Base-by-base conservation (phyloP, 2,888 invertebrate genomes). In the Cerastoderma edule region DNA sequence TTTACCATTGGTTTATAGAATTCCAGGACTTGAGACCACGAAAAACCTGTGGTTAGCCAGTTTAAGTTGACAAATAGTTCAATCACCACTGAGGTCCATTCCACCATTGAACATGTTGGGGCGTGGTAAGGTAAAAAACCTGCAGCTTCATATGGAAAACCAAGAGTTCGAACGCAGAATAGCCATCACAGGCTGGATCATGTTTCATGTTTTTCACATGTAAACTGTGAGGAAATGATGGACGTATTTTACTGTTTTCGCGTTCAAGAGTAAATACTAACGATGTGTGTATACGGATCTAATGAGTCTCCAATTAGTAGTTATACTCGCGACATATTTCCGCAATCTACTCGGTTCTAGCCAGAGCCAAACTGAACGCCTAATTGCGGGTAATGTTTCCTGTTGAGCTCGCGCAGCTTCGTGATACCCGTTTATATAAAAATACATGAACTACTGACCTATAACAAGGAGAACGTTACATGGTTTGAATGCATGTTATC, bases 271-370 rank as follows among this genome's bases (percentile, higher is more conserved):
- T 8, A 16, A 39, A 39, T 39, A 16, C 39, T 16, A 16, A 16
- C 39, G 16, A 16, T 39, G 8, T 39, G 39, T 39, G 39, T 39
- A 39, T 13, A 39, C 5, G 50, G 24, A 50, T 5, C 50, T 50
- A n/a, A 50, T 50, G 50, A 50, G 50, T 50, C 50, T 50, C 50
- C 50, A 50, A 24, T 50, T n/a, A 19, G 50, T 50, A 27, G 50
- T 27, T 24, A 50, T 24, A n/a, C 22, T 50, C 50, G 16, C n/a
- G 10, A 22, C 24, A 50, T 27, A 50, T 10, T 50, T 50, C 50
- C 50, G 50, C 50, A 50, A n/a, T 50, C 50, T 50, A 50, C 24
- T 50, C 50, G 50, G 39, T 39, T 39, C 39, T 39, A 13, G 16
- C 16, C 16, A 13, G 16, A 16, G 8, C 39, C 16, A 16, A 16